Conservation (phyloP, 2,888 invertebrate genomes). For the Callyntrura sp. region DNA sequence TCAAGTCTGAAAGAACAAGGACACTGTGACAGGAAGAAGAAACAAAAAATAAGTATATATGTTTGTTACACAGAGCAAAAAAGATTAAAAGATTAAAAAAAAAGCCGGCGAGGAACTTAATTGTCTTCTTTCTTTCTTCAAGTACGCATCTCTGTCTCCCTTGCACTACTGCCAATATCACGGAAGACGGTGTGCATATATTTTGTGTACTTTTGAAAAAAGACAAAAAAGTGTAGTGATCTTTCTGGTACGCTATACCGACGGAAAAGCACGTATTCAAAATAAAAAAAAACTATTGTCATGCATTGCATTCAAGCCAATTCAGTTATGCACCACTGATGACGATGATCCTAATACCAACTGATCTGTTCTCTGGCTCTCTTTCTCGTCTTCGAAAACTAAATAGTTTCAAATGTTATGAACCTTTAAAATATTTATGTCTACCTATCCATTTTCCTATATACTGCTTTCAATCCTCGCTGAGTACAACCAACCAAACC, state of each 20-base stretch:
- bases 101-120: slow-evolving; percentile 75
- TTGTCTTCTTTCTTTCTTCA: slow-evolving; percentile 60
- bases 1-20: slow-evolving; percentile 74
- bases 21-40: slow-evolving; percentile 71
- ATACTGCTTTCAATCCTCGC: background rate
- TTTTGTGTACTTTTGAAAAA: no score
- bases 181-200: background rate
- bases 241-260: no score
- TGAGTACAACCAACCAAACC: no score
- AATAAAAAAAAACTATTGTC: slow-evolving; percentile 45
- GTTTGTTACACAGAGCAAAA: slow-evolving; percentile 51
- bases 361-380: background rate
- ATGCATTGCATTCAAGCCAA: slow-evolving; percentile 14
- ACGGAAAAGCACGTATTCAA: slow-evolving; percentile 5
- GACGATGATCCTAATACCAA: slow-evolving; percentile 32
- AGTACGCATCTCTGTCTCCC: slow-evolving; percentile 65
- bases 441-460: no score
- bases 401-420: slow-evolving; percentile 29
- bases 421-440: slow-evolving; percentile 5
- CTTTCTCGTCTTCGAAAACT: no score
- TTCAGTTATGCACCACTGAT: slow-evolving; percentile 60
- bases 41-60: no score
- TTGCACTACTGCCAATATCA: slow-evolving; percentile 64
- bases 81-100: slow-evolving; percentile 71
- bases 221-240: no score